phyloP scores from a whole-genome alignment of 2,797 vertebrate genomes.

The Micropoecilia bifurca region DNA sequence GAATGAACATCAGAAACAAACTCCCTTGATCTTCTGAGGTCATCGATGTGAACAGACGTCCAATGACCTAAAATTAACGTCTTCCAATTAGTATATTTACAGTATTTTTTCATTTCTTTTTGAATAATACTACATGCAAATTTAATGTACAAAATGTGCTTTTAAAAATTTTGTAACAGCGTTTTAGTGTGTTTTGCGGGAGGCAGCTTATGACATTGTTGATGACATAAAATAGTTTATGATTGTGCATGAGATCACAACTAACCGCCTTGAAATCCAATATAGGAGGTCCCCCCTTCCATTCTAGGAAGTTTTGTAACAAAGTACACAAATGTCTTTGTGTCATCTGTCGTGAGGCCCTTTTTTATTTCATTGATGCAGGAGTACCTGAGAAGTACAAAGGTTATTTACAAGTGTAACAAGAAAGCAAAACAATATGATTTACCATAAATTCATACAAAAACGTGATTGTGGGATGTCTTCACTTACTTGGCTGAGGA shows the following conservation, averaged over 20 bases:
- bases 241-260: background rate
- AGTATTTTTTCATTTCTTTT: background rate
- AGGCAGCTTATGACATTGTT: background rate
- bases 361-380: conserved; percentile 51
- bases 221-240: background rate
- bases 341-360: conserved; percentile 4
- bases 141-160: background rate
- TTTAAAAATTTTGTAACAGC: background rate
- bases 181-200: background rate
- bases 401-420: background rate
- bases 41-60: conserved; percentile 82
- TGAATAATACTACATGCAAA: background rate
- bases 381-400: conserved; percentile 30
- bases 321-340: conserved; percentile 79
- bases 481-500: conserved; percentile 56
- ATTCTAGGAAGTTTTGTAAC: conserved; percentile 84
- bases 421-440: background rate
- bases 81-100: background rate
- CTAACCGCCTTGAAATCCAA: conserved; percentile 87
- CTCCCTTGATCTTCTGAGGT: conserved; percentile 80
- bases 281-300: conserved; percentile 74
- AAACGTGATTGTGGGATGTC: background rate
- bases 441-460: background rate
- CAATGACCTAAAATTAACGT: conserved; percentile 36
- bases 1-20: conserved; percentile 77